Conservation (phyloP, 1,140 invertebrate genomes). For the Ephestia elutella region DNA sequence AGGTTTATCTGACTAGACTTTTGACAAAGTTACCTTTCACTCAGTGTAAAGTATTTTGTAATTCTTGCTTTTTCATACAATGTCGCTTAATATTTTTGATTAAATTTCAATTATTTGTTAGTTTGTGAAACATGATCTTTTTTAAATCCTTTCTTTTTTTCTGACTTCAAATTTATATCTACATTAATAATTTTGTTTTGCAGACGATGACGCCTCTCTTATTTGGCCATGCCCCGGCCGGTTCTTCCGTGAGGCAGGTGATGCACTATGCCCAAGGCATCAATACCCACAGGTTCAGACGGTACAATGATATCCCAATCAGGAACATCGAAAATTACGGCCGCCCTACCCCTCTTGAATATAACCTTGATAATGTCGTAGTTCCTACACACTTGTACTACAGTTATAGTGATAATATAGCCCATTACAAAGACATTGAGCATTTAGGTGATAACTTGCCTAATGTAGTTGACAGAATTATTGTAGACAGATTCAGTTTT, state of each 20-base stretch:
- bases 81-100: no score
- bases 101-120: no score
- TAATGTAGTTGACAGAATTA: conserved; percentile 56
- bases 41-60: no score
- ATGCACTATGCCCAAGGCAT: conserved; percentile 80
- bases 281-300: conserved; percentile 57
- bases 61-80: no score
- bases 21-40: no score
- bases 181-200: no score
- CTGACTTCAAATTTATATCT: no score
- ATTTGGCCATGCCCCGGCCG: conserved; percentile 83
- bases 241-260: conserved; percentile 84
- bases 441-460: conserved; percentile 63
- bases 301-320: conserved; percentile 64
- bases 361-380: conserved; percentile 77
- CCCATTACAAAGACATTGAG: conserved; percentile 76
- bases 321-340: conserved; percentile 72
- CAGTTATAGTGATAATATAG: conserved; percentile 76
- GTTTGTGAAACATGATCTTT: no score
- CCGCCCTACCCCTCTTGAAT: conserved; percentile 70
- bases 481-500: conserved; percentile 73
- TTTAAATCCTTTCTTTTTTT: no score
- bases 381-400: conserved; percentile 77
- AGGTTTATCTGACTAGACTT: no score
- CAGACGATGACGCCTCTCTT: conserved; percentile 81